Evolutionary conservation across 2,888 invertebrate species (phyloP).

Genomic region (Dorcus hopei): DNA sequence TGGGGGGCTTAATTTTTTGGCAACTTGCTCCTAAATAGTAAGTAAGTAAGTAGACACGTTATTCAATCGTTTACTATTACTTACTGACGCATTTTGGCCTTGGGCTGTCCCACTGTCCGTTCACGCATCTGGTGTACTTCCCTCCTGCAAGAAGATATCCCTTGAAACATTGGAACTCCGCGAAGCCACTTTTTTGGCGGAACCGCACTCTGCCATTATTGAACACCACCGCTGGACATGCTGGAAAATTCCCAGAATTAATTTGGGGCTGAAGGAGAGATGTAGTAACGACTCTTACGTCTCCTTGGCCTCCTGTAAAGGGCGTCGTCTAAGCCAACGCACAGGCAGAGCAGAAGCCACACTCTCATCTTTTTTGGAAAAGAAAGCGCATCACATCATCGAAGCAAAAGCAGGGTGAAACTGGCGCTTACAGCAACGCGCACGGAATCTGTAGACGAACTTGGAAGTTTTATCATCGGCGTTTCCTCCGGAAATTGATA

Average conservation of each 20-base stretch:
- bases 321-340: too few relatives aligned
- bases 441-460: background rate
- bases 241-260: slow-evolving; percentile 11
- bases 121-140: slow-evolving; percentile 64
- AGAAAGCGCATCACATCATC: too few relatives aligned
- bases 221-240: slow-evolving; percentile 32
- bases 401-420: background rate
- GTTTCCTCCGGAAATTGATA: slow-evolving; percentile 24
- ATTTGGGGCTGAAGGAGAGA: too few relatives aligned
- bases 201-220: slow-evolving; percentile 38
- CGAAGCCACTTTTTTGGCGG: slow-evolving; percentile 54
- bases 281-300: background rate
- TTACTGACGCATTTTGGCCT: slow-evolving; percentile 73
- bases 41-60: background rate
- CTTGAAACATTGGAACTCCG: slow-evolving; percentile 59
- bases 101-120: slow-evolving; percentile 69
- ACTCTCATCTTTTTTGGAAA: too few relatives aligned
- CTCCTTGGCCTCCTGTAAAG: background rate
- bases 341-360: too few relatives aligned
- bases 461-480: slow-evolving; percentile 9
- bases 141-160: slow-evolving; percentile 67
- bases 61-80: slow-evolving; percentile 42
- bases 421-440: slow-evolving; percentile 10
- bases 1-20: slow-evolving; percentile 42
- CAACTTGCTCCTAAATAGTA: slow-evolving; percentile 59